Evolutionary conservation across 2,888 invertebrate genomes (phyloP).

Genomic region (Lordiphosa fenestrarum): DNA sequence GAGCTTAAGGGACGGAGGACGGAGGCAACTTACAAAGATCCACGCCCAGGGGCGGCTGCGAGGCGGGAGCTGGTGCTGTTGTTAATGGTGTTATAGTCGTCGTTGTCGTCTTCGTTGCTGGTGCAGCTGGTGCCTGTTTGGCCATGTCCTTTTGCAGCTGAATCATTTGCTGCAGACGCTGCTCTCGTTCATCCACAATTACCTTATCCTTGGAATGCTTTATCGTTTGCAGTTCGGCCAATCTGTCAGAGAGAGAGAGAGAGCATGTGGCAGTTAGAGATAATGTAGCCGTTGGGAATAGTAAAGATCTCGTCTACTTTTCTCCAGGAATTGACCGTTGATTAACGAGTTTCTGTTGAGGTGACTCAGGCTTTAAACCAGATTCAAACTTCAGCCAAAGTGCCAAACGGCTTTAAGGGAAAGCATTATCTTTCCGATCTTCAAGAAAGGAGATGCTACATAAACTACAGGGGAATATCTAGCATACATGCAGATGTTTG

Average conservation of each 20-base stretch:
- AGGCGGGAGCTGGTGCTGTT: neutral
- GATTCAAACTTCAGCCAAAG: too few relatives aligned
- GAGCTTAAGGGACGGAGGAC: neutral
- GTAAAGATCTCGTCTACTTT: too few relatives aligned
- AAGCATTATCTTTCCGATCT: too few relatives aligned
- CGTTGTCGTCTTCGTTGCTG: constrained; percentile 1
- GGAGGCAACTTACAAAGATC: constrained; percentile 84
- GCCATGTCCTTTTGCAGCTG: constrained; percentile 88
- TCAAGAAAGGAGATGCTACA: too few relatives aligned
- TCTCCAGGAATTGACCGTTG: too few relatives aligned
- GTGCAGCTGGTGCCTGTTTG: constrained; percentile 82
- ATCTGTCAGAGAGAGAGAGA: constrained; percentile 36
- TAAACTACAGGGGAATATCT: too few relatives aligned
- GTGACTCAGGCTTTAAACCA: too few relatives aligned
- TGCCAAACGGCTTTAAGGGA: too few relatives aligned
- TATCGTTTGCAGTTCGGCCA: constrained; percentile 87
- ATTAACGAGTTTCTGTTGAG: too few relatives aligned
- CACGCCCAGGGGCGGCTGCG: constrained; percentile 83
- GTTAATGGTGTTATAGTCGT: constrained; percentile 9
- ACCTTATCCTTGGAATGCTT: constrained; percentile 88
- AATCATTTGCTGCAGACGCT: constrained; percentile 88
- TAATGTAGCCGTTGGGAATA: too few relatives aligned
- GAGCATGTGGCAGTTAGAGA: too few relatives aligned
- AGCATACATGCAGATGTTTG: too few relatives aligned
- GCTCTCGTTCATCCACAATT: constrained; percentile 88